Evolutionary conservation across 2,113 vertebrate species (phyloP), one percentile per base, ranked within the genome.

Genomic region (Astur gentilis): DNA sequence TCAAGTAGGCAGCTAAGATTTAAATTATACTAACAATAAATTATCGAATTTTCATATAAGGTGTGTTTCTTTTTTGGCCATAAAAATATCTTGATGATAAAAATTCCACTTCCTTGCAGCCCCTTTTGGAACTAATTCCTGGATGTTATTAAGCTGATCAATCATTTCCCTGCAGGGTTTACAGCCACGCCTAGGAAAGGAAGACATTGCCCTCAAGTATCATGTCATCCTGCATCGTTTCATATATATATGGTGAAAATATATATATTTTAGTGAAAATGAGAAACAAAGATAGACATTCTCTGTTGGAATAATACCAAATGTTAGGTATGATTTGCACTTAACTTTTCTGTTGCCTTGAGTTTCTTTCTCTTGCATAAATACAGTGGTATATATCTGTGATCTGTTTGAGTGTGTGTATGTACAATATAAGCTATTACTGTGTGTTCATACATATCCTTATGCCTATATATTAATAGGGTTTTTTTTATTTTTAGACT

Each of bases 221-320:
- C 16, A 25, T 40, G 12, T 27, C 3, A 52, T 73, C 13, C 11
- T 3, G 1, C 42, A 11, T 2, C 3, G 0, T 52, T 90, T 62
- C 5, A 14, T 23, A 22, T 18, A 13, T 25, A 12, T 38, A 7
- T 42, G 42, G 42, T 44, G 42, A 44, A 44, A 44, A 44, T 16
- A 44, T 44, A 44, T 44, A 44, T 44, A 44, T 69, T 67, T 67
- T 36, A 40, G 29, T 18, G 3, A 15, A 75, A 85, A 57, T 22
- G 34, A 76, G n/a, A 91, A 79, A 42, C 6, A 80, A 78, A 54
- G 8, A 62, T 8, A 64, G 4, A 82, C 58, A 78, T 25, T 64
- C 4, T 13, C 7, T 69, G 10, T 61, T 79, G 29, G 76, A 79
- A 52, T 44, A 80, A 55, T 57, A 9, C 10, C 18, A 54, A 83